Base-by-base conservation (phyloP, 2,888 invertebrate genomes). In the Drosophila mulleri region DNA sequence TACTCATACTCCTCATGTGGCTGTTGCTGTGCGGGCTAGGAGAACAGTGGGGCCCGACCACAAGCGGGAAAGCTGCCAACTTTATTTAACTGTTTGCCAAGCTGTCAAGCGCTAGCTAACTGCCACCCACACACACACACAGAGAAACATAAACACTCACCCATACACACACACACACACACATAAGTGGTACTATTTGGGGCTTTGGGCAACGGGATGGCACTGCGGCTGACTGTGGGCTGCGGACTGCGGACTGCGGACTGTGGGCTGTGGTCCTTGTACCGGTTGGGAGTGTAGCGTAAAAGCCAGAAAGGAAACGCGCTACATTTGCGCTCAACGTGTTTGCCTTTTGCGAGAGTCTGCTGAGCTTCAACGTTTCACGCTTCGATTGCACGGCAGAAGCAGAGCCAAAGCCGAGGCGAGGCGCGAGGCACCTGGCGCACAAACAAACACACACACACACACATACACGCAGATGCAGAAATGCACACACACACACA, bases 71-170 rank as follows among this genome's bases (percentile, higher is more conserved):
- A 68, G 70, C 73, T 84, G 86, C 84, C 89, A 88, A 87, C 87
- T 87, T 87, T 88, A 87, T 87, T 87, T 87, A 87, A 84, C 84
- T 87, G 89, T 88, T 88, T 85, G 88, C 84, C 81, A 84, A 88
- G 82, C 83, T 83, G 88, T 82, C 87, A 86, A 82, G 86, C 82
- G 86, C 71, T 85, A 81, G 83, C 83, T 79, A 85, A 83, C 88
- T 76, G 83, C 75, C 68, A 66, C 67, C 72, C 67, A 41, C 44
- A 3, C 50, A 12, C 56, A 26, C 23, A 50, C 52, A 54, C 35
- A 6, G 37, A 14, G 54, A 26, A 16, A 48, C 18, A 50, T 47
- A 57, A 35, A 61, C 11, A 71, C 26, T 45, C 39, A 35, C 26
- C 48, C 39, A 35, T 29, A 57, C 39, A 42, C 67, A 20, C 60